A percentile compares a stretch with the other conserved stretches of the same genome.
Evolutionary conservation across 2,113 vertebrate species (phyloP).

Genomic region (Orthonyx spaldingii): DNA sequence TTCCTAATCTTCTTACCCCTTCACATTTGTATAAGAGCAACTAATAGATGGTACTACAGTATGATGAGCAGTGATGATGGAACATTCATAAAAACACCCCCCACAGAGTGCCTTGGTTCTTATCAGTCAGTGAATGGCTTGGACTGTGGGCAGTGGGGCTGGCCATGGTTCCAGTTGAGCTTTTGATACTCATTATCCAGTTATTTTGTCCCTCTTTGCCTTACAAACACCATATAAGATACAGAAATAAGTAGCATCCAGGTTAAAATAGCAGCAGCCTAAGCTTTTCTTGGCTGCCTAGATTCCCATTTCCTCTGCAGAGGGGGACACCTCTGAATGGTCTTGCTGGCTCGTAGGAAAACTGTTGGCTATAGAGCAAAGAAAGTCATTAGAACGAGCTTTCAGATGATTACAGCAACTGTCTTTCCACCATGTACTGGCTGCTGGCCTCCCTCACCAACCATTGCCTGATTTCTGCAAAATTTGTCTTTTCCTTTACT

Average conservation of each 20-base stretch:
- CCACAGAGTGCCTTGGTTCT: not conserved
- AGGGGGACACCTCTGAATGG: not conserved
- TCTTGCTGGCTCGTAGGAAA: not conserved
- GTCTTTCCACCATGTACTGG: not conserved
- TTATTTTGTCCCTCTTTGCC: not conserved
- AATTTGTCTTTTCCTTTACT: not conserved
- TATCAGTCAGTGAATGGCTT: not conserved
- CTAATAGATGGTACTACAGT: not conserved
- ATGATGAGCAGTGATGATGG: not conserved
- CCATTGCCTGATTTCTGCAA: not conserved
- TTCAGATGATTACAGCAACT: not conserved
- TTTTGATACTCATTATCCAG: not conserved
- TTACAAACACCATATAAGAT: not conserved
- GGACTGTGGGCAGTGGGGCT: not conserved
- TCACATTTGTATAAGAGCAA: not conserved
- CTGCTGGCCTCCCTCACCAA: not conserved
- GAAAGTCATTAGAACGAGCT: not conserved
- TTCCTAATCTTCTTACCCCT: not conserved
- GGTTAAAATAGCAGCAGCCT: not conserved
- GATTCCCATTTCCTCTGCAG: not conserved
- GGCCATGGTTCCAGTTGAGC: not conserved
- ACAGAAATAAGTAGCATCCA: not conserved
- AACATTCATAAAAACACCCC: not conserved
- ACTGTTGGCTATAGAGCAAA: not conserved
- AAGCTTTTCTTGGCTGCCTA: not conserved